Evolutionary conservation across 53 echinoderm and acorn worm genomes (phyloP), one percentile per base, ranked within the genome.

Genomic region (Arbacia lixula): DNA sequence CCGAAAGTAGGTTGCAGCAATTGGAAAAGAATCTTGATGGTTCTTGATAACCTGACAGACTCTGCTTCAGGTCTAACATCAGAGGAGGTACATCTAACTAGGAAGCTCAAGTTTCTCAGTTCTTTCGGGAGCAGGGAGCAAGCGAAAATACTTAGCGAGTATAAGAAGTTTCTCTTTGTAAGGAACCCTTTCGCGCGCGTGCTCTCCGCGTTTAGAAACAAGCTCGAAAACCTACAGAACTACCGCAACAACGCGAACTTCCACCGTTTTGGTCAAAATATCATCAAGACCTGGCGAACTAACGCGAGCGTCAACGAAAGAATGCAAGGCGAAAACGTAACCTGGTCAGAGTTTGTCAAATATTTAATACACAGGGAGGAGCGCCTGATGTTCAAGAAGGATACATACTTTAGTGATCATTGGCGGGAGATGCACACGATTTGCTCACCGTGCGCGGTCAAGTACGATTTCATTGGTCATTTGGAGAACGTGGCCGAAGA

Each of bases 11-110:
- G 89, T 8, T 89, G 92, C 76, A 95, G 95, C 38, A 92, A 95
- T 57, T 95, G 95, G 95, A 95, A 95, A 72, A 46, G 95, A 35
- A 64, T 95, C 19, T 16, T 95, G 85, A 92, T 95, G 95, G 95
- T 92, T 1, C 85, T 95, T 0, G 84, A 92, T 54, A 90, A 88
- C 4, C 86, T 92, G 40, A 83, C 68, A 38, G 87, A 91, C 28
- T 57, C 79, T 5, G 95, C 89, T 0, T 85, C 84, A 1, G 89
- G 76, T 0, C 66, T 95, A 22, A 92, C 95, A 4, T 95, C 95
- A 0, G 88, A 88, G 1, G 88, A 91, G 63, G 73, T 91, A 14
- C 91, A 88, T 53, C 2, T 51, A 8, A 36, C 40, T 2, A 78
- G 78, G 0, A 31, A 53, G 17, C 30, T 88, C 57, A 66, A 68